These are phyloP conservation scores for Palaemon carinicauda DNA, from an alignment of 1,140 invertebrate genomes.

Conservation along the genomic window DNA sequence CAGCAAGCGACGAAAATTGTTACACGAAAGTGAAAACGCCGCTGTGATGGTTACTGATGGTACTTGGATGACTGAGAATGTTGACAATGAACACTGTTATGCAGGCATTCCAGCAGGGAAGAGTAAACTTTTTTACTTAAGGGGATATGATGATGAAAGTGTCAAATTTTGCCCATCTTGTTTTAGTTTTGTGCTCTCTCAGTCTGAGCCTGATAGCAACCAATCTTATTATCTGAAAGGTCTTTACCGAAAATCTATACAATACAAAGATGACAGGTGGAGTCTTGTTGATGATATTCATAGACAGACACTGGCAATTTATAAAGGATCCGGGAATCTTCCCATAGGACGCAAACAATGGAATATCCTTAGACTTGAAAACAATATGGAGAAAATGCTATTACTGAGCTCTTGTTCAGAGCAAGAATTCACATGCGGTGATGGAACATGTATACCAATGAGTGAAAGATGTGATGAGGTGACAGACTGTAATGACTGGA, in stretches of 20 bases:
- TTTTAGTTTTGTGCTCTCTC: neutral
- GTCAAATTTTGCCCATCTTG: too few species aligned
- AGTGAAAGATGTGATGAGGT: neutral
- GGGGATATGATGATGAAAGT: neutral
- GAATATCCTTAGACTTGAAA: neutral
- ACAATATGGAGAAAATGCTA: neutral
- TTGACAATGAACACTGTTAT: slow-evolving; percentile 16
- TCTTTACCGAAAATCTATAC: neutral
- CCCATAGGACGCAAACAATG: slow-evolving; percentile 18
- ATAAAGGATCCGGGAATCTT: neutral
- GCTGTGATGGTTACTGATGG: neutral
- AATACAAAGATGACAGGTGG: neutral
- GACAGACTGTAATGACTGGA: slow-evolving; percentile 23
- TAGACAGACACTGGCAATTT: neutral
- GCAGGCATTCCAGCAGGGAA: neutral
- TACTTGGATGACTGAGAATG: slow-evolving; percentile 30
- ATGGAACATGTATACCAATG: slow-evolving; percentile 15
- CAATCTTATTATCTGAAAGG: neutral
- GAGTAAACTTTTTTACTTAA: slow-evolving; percentile 6
- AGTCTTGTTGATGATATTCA: neutral
- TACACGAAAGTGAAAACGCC: neutral
- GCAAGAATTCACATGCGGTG: slow-evolving; percentile 25
- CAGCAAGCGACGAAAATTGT: neutral
- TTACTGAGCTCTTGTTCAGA: slow-evolving; percentile 15
- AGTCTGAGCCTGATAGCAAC: neutral